Evolutionary conservation across 2,888 invertebrate species (phyloP).

Genomic region (Drosophila mimetica): DNA sequence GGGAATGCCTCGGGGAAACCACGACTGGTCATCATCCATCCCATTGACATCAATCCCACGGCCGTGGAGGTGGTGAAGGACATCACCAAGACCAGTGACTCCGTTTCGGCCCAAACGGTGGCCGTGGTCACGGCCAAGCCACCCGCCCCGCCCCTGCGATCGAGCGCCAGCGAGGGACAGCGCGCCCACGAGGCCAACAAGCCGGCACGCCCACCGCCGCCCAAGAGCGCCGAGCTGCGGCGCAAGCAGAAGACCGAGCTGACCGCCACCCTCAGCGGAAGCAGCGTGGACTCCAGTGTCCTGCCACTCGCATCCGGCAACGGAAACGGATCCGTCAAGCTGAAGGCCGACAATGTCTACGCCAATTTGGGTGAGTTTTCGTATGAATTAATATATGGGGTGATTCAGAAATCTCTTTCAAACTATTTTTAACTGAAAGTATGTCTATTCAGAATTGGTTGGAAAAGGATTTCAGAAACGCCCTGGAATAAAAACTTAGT

Average conservation of each 20-base stretch:
- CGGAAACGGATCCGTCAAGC: constrained; percentile 83
- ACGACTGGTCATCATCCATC: constrained; percentile 94
- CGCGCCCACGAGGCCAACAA: constrained; percentile 86
- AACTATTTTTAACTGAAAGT: neutral
- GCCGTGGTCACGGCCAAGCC: constrained; percentile 86
- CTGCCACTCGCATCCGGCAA: constrained; percentile 58
- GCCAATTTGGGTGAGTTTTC: constrained; percentile 90
- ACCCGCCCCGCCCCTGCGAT: constrained; percentile 91
- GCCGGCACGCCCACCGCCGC: constrained; percentile 90
- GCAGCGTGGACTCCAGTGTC: constrained; percentile 67
- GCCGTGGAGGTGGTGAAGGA: constrained; percentile 91
- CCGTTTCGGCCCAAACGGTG: constrained; percentile 81
- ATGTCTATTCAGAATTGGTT: too few species aligned
- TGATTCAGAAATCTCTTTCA: neutral
- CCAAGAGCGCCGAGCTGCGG: constrained; percentile 88
- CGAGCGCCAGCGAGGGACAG: constrained; percentile 78
- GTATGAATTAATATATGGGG: neutral
- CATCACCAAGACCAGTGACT: constrained; percentile 84
- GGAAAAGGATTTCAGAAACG: too few species aligned
- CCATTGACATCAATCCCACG: constrained; percentile 92
- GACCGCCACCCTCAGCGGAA: constrained; percentile 65
- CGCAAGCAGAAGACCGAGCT: constrained; percentile 86
- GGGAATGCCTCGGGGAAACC: constrained; percentile 86
- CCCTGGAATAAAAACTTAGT: too few species aligned
- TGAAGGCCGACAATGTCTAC: constrained; percentile 88